Evolutionary conservation across 1,140 invertebrate species (phyloP), one percentile per base, ranked within the genome.

Genomic region (Drusus annulatus): DNA sequence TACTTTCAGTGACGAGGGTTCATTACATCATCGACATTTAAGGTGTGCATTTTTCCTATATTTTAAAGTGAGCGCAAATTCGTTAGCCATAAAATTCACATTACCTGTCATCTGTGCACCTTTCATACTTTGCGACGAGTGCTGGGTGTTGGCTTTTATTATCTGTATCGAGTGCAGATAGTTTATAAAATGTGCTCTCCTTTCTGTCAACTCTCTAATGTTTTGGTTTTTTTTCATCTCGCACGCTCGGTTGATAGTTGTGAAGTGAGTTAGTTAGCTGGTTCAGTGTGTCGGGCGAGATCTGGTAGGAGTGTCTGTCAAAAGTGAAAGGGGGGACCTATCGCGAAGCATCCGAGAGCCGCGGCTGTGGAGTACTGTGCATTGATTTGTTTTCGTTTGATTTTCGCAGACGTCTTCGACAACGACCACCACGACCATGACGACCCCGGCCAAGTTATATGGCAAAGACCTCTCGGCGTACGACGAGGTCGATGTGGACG

Each of bases 401-500:
- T 84, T 81, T 88, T 92, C 93, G 68, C 92, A 96, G 95, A 96
- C 95, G 86, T 94, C 95, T 84, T 94, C 95, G 82, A 94, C 94
- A 80, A 96, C 94, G 83, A 96, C 94, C 87, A 96, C 94, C 85
- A 96, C 95, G 62, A 96, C 94, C 86, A 96, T 95, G 91, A 97
- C 96, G 87, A 96, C 95, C 80, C 93, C 95, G 84, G 94, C 94
- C 80, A 97, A 97, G 88, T 87, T 98, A 80, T 98, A 97, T 89
- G 97, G 97, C 83, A 96, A 96, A 89, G 97, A 99, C 89, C 89
- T 98, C 83, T 96, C 95, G 84, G 94, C 96, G 84, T 98, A 98
- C 87, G 97, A 98, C 86, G 97, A 98, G 87, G 93, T 98, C 85
- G 98, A 99, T 89, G 95, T 99, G 78, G 98, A 99, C 87, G 96